These are phyloP conservation scores for Eupithecia dodoneata DNA, from an alignment of 2,888 invertebrate species.

Conservation along the genomic window DNA sequence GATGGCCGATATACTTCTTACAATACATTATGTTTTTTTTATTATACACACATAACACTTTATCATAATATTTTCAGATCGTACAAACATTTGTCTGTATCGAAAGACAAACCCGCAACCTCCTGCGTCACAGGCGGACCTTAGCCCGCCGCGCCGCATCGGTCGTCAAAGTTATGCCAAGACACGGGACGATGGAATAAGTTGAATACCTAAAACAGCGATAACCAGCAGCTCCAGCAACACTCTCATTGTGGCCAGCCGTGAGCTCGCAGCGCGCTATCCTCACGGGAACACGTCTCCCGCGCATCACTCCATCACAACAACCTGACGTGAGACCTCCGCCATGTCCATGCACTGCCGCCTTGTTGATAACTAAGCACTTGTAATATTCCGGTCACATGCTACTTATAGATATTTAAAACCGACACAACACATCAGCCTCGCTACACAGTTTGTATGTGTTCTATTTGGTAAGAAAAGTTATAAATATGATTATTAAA, in stretches of 20 bases:
- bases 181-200: neutral
- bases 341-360: neutral
- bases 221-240: slow-evolving; percentile 25
- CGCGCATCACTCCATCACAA: slow-evolving; percentile 36
- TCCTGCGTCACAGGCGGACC: too few relatives aligned
- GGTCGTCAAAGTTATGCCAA: neutral
- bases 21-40: too few relatives aligned
- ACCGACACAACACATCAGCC: neutral
- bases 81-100: too few relatives aligned
- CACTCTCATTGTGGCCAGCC: slow-evolving; percentile 23
- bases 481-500: neutral
- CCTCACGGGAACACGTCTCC: slow-evolving; percentile 13
- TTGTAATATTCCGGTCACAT: neutral
- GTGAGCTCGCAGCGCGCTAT: slow-evolving; percentile 25
- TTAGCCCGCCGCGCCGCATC: too few relatives aligned
- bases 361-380: neutral
- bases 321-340: neutral
- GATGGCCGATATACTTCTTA: too few relatives aligned
- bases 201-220: slow-evolving; percentile 31
- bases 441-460: neutral
- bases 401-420: neutral
- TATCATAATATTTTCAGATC: too few relatives aligned
- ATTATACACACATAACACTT: too few relatives aligned
- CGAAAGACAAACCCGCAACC: too few relatives aligned
- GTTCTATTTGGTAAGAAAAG: neutral